phyloP scores from a whole-genome alignment of 1,140 invertebrate species.

The Trichomalopsis sarcophagae region DNA sequence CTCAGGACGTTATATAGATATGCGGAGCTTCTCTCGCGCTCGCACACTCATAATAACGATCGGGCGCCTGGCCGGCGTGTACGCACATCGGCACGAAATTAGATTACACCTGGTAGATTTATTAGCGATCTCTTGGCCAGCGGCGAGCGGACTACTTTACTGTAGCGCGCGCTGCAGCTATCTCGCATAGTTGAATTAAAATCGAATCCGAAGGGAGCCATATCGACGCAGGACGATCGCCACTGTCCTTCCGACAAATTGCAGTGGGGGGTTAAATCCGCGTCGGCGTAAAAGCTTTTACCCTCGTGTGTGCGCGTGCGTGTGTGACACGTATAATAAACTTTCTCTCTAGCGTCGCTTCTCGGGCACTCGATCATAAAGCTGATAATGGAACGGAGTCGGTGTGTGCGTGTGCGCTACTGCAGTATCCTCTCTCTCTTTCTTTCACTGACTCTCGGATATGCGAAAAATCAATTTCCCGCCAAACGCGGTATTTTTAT shows the following conservation, averaged over 20 bases:
- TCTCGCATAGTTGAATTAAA: conserved; percentile 35
- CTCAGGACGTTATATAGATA: not conserved
- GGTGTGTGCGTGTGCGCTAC: not conserved
- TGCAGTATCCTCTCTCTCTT: not conserved
- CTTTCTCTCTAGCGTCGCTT: not conserved
- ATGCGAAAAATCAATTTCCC: not conserved
- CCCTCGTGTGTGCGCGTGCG: not conserved
- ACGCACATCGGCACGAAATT: conserved; percentile 11
- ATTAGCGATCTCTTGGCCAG: conserved; percentile 44
- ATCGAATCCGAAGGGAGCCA: conserved; percentile 43
- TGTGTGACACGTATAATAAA: conserved; percentile 17
- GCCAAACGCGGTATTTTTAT: not conserved
- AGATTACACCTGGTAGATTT: conserved; percentile 34
- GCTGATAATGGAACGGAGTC: conserved; percentile 35
- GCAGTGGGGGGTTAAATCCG: not conserved
- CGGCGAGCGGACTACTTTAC: not conserved
- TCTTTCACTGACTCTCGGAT: not conserved
- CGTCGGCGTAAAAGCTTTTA: conserved; percentile 40
- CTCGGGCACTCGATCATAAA: conserved; percentile 37
- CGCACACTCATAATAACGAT: not conserved
- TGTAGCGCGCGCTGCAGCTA: not conserved
- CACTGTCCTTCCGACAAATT: conserved; percentile 42
- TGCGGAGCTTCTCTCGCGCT: too few species aligned
- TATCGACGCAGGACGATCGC: conserved; percentile 37
- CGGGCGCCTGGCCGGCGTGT: not conserved